Evolutionary conservation across 2,888 invertebrate genomes (phyloP).

Genomic region (Orgyia antiqua): DNA sequence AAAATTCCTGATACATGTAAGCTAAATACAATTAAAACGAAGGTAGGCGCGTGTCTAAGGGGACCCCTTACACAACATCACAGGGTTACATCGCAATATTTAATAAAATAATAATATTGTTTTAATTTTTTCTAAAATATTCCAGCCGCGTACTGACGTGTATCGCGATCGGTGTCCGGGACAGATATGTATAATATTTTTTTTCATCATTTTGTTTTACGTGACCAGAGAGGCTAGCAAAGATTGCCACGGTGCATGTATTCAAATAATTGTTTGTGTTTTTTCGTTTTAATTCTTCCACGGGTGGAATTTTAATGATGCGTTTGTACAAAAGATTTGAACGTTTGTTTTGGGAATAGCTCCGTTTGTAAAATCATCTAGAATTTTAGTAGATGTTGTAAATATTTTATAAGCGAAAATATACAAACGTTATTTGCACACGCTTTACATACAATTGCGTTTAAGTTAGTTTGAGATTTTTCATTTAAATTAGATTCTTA

Average conservation of each 20-base stretch:
- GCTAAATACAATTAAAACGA: conserved; percentile 48
- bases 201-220: conserved; percentile 56
- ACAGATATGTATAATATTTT: conserved; percentile 56
- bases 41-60: conserved; percentile 44
- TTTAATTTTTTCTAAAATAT: conserved; percentile 65
- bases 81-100: conserved; percentile 58
- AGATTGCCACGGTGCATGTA: conserved; percentile 59
- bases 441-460: too few relatives aligned
- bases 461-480: too few relatives aligned
- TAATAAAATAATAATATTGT: conserved; percentile 56
- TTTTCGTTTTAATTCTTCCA: conserved; percentile 38
- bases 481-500: too few relatives aligned
- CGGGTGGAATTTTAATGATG: conserved; percentile 47
- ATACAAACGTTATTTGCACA: too few relatives aligned
- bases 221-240: conserved; percentile 61
- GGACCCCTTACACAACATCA: conserved; percentile 21
- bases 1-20: conserved; percentile 63
- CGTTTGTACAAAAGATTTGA: conserved; percentile 38
- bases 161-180: conserved; percentile 71
- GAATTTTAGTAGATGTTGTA: conserved; percentile 20
- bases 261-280: conserved; percentile 60
- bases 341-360: conserved; percentile 22
- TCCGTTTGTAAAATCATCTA: conserved; percentile 24
- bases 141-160: conserved; percentile 60
- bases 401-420: conserved; percentile 6